A percentile compares a stretch with the other conserved stretches of the same genome.
Evolutionary conservation across 2,797 vertebrate species (phyloP).

Genomic region (Spatula clypeata): DNA sequence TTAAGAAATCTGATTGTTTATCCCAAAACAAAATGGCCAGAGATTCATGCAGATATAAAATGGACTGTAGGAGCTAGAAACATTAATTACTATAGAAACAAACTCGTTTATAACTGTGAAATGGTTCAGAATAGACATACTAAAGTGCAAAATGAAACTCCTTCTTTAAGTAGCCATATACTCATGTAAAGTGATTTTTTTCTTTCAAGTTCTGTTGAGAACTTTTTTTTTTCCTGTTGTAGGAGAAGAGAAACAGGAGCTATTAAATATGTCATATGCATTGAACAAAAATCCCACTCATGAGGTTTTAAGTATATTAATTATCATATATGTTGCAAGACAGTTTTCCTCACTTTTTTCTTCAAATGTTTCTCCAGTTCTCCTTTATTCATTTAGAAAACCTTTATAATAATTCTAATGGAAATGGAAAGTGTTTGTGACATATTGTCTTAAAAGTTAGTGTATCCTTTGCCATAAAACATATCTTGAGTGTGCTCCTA

Average conservation of each 20-base stretch:
- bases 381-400: not conserved
- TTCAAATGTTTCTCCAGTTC: not conserved
- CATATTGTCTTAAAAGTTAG: not conserved
- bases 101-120: not conserved
- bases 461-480: not conserved
- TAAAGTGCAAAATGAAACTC: not conserved
- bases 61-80: not conserved
- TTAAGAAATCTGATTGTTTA: not conserved
- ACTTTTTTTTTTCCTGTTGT: not conserved
- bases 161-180: not conserved
- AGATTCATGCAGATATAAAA: not conserved
- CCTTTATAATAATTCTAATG: not conserved
- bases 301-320: not conserved
- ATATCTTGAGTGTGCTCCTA: not conserved
- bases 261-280: not conserved
- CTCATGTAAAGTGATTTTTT: not conserved
- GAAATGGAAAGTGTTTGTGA: not conserved
- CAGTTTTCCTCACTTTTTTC: not conserved
- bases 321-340: not conserved
- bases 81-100: not conserved
- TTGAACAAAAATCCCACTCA: not conserved
- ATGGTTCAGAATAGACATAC: not conserved
- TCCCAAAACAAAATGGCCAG: not conserved
- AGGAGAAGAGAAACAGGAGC: not conserved
- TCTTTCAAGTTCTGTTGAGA: not conserved